These are phyloP conservation scores for Tichodroma muraria DNA, from an alignment of 2,113 vertebrate species.

Conservation along the genomic window DNA sequence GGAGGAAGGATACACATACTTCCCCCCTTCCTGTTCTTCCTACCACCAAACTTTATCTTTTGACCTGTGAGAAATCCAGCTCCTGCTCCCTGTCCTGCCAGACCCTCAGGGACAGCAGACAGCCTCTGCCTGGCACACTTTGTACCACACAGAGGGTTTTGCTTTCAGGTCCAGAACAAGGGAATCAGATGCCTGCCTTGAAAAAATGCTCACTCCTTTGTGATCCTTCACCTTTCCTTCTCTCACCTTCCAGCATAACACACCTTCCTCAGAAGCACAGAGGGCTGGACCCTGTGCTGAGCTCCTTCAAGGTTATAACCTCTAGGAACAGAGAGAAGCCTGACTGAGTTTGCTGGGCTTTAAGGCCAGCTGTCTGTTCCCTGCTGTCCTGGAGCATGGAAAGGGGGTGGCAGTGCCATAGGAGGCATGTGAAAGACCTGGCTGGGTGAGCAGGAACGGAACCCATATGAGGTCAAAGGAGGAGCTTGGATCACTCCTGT, in stretches of 20 bases:
- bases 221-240: not conserved
- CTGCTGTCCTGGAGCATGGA: not conserved
- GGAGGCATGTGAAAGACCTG: not conserved
- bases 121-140: not conserved
- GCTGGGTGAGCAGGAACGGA: not conserved
- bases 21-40: not conserved
- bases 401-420: not conserved
- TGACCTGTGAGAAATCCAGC: not conserved
- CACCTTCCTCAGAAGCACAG: not conserved
- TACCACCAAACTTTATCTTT: not conserved
- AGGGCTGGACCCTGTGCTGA: not conserved
- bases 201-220: not conserved
- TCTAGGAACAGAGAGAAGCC: not conserved
- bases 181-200: not conserved
- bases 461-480: not conserved
- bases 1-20: not conserved
- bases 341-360: not conserved
- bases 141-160: accelerated
- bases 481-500: not conserved
- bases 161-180: not conserved
- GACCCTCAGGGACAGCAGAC: not conserved
- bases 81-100: not conserved
- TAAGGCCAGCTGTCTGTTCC: not conserved
- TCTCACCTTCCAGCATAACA: not conserved
- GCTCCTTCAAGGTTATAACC: not conserved